These are phyloP conservation scores for Lophura nycthemera DNA, from an alignment of 2,113 vertebrate species.

Conservation along the genomic window DNA sequence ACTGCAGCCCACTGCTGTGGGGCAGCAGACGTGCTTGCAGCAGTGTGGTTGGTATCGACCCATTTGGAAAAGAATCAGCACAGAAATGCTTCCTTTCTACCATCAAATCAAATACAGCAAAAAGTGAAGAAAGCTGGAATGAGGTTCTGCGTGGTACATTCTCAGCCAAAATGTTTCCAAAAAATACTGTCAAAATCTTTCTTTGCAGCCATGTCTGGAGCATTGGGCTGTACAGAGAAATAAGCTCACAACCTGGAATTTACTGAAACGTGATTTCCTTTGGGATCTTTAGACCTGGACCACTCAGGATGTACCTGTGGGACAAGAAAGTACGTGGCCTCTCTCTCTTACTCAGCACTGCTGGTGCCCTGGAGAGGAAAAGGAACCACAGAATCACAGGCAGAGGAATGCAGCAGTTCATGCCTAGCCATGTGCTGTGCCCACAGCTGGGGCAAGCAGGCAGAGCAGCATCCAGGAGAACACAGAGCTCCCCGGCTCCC, in stretches of 20 bases:
- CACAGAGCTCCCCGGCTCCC: fast-evolving
- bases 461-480: neutral
- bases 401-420: neutral
- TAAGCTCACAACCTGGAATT: neutral
- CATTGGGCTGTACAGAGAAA: neutral
- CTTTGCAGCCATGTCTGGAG: neutral
- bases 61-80: neutral
- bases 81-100: neutral
- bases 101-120: neutral
- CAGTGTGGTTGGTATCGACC: neutral
- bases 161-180: neutral
- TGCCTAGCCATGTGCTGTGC: fast-evolving
- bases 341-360: neutral
- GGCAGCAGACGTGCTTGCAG: neutral
- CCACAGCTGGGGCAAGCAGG: neutral
- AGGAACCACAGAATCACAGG: neutral
- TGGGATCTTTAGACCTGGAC: neutral
- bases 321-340: neutral
- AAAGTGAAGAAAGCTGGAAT: neutral
- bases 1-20: neutral
- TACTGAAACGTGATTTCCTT: neutral
- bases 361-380: neutral
- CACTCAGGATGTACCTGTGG: fast-evolving
- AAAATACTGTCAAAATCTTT: fast-evolving
- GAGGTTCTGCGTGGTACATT: neutral